A percentile compares a stretch with the other conserved stretches of the same genome.
Conservation (phyloP, 2,888 invertebrate species). For the Rhagonycha lutea region DNA sequence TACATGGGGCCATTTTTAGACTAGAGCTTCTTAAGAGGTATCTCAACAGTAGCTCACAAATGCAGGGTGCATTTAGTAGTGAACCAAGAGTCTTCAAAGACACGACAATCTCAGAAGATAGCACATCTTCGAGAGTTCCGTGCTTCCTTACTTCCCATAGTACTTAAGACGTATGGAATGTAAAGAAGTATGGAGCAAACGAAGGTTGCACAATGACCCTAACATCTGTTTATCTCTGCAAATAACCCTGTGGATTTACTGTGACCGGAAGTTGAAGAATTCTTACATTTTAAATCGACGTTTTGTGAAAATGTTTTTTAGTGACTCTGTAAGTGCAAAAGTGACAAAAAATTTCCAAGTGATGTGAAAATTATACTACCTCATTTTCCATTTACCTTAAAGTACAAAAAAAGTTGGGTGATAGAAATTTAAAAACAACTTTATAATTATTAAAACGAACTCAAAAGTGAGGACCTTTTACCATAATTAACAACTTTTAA, state of each 20-base stretch:
- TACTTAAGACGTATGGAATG: constrained; percentile 88
- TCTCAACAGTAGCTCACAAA: constrained; percentile 43
- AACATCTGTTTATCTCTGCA: constrained; percentile 17
- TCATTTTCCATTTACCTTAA: not conserved
- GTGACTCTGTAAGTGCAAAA: not conserved
- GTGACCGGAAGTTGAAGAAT: not conserved
- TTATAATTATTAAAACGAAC: not conserved
- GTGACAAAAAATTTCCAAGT: not conserved
- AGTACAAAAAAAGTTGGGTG: not conserved
- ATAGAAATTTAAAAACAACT: not conserved
- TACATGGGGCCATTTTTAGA: constrained; percentile 57
- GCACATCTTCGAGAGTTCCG: constrained; percentile 68
- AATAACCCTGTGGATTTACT: not conserved
- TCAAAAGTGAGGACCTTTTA: not conserved
- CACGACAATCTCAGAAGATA: constrained; percentile 58
- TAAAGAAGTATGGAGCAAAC: constrained; percentile 93
- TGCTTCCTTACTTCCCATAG: constrained; percentile 97
- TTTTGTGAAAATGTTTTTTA: not conserved
- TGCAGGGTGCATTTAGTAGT: constrained; percentile 45
- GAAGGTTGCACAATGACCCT: constrained; percentile 37
- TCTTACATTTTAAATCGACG: not conserved
- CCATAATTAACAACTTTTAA: not conserved
- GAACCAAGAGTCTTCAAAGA: constrained; percentile 55
- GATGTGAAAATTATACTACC: not conserved
- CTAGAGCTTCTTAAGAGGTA: constrained; percentile 49